These are phyloP conservation scores for Ctenosaura bakeri DNA, from an alignment of 2,797 vertebrate genomes.

Conservation along the genomic window DNA sequence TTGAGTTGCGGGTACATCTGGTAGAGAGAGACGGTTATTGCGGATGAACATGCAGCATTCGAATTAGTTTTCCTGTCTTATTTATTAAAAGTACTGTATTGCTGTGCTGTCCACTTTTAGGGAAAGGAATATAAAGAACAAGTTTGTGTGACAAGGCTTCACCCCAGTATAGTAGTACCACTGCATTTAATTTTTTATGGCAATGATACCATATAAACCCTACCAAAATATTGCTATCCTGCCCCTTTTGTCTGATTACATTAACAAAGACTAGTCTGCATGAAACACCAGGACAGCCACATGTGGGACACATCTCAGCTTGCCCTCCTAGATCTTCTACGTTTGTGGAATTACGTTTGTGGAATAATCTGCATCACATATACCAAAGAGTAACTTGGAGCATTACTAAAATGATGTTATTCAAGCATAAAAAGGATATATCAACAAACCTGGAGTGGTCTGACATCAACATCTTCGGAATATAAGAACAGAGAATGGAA, in stretches of 20 bases:
- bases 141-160: neutral
- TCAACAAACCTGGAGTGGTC: no score
- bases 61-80: neutral
- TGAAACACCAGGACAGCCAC: neutral
- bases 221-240: neutral
- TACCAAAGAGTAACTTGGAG: neutral
- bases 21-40: neutral
- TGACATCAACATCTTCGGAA: no score
- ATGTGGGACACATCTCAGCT: no score
- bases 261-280: neutral
- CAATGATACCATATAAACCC: neutral
- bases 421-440: no score
- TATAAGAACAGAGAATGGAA: no score
- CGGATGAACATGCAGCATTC: neutral
- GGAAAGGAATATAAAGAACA: neutral
- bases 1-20: neutral
- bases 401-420: no score
- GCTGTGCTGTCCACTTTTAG: no score
- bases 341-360: neutral
- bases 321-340: neutral
- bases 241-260: neutral
- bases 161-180: neutral
- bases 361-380: neutral
- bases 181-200: neutral
- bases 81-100: no score